phyloP scores from a whole-genome alignment of 2,113 vertebrate genomes.

The Pseudonaja textilis region DNA sequence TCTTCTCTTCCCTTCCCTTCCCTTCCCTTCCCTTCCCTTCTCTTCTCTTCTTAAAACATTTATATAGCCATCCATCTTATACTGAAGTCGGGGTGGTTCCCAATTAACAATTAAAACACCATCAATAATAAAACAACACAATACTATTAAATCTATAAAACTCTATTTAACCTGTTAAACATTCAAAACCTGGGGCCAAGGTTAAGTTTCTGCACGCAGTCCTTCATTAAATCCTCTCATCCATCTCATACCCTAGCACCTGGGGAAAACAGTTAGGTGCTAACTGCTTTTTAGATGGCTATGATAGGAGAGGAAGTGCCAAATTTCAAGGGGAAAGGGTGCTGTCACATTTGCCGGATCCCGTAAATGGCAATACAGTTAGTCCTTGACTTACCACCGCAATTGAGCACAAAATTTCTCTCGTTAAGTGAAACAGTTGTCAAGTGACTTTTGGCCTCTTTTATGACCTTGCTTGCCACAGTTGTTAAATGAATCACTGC shows the following conservation, averaged over 20 bases:
- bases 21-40: no score
- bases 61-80: neutral
- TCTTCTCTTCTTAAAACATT: no score
- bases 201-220: neutral
- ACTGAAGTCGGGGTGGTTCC: neutral
- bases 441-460: neutral
- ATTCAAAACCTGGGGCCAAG: neutral
- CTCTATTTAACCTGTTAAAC: neutral
- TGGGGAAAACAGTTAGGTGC: neutral
- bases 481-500: neutral
- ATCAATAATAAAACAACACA: neutral
- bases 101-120: neutral
- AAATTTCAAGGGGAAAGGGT: neutral
- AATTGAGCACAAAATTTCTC: neutral
- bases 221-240: neutral
- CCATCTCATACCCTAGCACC: neutral
- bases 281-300: no score
- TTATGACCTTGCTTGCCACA: neutral
- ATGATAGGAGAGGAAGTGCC: no score
- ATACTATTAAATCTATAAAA: neutral
- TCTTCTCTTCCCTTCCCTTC: no score
- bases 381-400: neutral
- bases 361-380: neutral
- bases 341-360: neutral
- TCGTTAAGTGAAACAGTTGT: neutral